Evolutionary conservation across 2,113 vertebrate species (phyloP).

Genomic region (Cynocephalus volans): DNA sequence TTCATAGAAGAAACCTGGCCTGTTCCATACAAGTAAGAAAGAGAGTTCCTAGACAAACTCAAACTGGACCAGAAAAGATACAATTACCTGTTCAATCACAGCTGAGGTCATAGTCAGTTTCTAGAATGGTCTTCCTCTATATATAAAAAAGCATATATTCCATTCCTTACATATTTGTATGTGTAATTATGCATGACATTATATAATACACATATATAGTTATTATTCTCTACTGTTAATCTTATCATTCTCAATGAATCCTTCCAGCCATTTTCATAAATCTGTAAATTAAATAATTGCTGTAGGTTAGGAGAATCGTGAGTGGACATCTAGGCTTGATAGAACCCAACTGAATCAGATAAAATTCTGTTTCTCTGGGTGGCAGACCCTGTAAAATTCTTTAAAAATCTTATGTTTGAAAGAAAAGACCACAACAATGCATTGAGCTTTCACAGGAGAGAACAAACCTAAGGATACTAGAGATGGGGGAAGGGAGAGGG

Average conservation of each 20-base stretch:
- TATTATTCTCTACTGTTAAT: not conserved
- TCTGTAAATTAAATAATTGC: not conserved
- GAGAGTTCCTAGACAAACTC: not conserved
- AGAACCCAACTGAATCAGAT: not conserved
- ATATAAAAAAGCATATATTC: not conserved
- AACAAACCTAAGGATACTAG: too few relatives aligned
- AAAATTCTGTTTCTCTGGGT: not conserved
- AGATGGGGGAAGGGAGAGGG: too few relatives aligned
- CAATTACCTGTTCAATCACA: not conserved
- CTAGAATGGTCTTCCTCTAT: not conserved
- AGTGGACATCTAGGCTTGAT: not conserved
- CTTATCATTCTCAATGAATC: not conserved
- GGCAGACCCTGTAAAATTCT: not conserved
- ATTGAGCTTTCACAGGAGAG: too few relatives aligned
- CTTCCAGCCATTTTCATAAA: not conserved
- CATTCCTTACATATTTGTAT: not conserved
- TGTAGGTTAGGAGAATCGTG: not conserved
- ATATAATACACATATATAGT: not conserved
- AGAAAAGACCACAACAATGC: too few relatives aligned
- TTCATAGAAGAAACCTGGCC: not conserved
- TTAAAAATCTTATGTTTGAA: too few relatives aligned
- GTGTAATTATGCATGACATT: not conserved
- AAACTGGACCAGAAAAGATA: not conserved
- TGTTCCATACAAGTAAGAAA: not conserved
- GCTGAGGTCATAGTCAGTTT: not conserved